Evolutionary conservation across 2,888 invertebrate species (phyloP), one percentile per base, ranked within the genome.

Genomic region (Dolomedes plantarius): DNA sequence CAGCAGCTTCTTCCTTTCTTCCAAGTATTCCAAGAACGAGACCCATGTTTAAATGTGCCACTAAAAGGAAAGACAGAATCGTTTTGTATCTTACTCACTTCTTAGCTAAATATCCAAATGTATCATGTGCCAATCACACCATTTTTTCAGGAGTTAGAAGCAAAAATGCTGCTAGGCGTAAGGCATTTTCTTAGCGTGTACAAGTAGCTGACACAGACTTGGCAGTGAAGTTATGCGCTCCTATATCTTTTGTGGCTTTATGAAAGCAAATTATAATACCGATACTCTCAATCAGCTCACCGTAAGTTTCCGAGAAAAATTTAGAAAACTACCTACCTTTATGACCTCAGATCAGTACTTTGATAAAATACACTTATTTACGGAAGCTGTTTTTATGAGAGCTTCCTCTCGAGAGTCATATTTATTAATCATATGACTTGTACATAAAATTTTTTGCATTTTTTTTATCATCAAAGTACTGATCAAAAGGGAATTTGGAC

Each of bases 31-130:
- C 95, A 89, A 97, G 92, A n/a, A 97, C 95, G 82, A 96, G 95
- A 6, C 97, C 98, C 90, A 98, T 93, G 91, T 98, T 98, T 89
- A 98, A 94, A 92, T 98, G 96, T 75, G 98, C 98, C 94, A 97
- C 87, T 87, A 79, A 80, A 83, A 86, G 23, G 31, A 71, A 86
- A 86, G 5, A 56, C 23, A 23, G 3, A 56, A 23, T 2, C 23
- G 19, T 5, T 6, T 5, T 56, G 1, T 23, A 56, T 23, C 56
- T 56, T 56, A 56, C 23, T 23, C 16, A 56, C 16, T 56, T 46
- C 2, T 46, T 46, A 36, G 1, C 16, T 46, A 46, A 46, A 16
- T 16, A 16, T 46, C 16, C 16, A 46, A 16, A 46, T 5, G 16
- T 16, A 16, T 46, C 46, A 16, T 46, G 46, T 36, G 36, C 36